Conservation (phyloP, 1,140 invertebrate genomes). For the Bombus confusus region DNA sequence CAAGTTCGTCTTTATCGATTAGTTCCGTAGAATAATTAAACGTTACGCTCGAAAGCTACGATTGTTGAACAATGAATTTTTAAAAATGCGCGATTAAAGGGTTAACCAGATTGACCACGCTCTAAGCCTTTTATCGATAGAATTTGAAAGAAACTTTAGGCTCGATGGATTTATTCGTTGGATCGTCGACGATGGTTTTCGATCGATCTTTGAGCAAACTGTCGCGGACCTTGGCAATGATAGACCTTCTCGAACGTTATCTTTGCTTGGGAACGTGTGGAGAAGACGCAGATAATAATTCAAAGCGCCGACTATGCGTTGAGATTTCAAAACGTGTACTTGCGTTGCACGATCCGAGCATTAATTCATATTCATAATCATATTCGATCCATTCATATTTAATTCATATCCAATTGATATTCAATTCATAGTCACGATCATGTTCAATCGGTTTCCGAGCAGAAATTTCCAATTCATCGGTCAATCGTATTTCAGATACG, state of each 20-base stretch:
- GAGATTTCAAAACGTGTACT: not conserved
- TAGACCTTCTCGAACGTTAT: not conserved
- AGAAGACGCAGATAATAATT: not conserved
- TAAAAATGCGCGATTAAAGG: not conserved
- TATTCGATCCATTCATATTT: not conserved
- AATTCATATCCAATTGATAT: too few relatives aligned
- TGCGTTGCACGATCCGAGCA: not conserved
- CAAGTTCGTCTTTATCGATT: too few relatives aligned
- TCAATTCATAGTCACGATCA: too few relatives aligned
- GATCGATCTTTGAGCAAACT: not conserved
- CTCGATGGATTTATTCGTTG: not conserved
- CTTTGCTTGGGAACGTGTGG: not conserved
- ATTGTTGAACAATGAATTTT: not conserved
- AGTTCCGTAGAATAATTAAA: too few relatives aligned
- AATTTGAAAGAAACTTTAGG: not conserved
- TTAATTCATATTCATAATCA: not conserved
- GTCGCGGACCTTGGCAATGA: not conserved
- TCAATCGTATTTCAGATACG: too few relatives aligned
- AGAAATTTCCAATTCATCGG: too few relatives aligned
- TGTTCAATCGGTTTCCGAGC: too few relatives aligned
- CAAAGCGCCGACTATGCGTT: not conserved
- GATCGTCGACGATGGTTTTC: not conserved
- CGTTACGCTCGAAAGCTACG: accelerated
- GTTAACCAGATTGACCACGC: accelerated
- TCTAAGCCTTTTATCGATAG: not conserved